Conservation (phyloP, 2,888 invertebrate species). For the Tetragonula carbonaria region DNA sequence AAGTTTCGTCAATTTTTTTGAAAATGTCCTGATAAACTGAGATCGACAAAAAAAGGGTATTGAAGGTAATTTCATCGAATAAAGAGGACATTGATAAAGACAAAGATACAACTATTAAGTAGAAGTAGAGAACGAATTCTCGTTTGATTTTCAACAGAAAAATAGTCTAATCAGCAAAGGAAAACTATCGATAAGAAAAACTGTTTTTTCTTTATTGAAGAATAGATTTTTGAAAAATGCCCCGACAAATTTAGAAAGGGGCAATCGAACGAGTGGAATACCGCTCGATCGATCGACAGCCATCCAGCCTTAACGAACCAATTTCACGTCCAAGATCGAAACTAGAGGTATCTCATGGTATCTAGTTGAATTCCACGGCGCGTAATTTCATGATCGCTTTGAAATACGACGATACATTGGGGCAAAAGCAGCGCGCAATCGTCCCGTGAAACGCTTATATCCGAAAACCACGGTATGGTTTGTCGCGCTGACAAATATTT, state of each 20-base stretch:
- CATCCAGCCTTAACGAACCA: not conserved
- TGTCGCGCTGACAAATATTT: constrained; percentile 36
- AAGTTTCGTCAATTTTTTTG: too few species aligned
- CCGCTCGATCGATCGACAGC: not conserved
- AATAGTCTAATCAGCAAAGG: too few species aligned
- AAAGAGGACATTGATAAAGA: too few species aligned
- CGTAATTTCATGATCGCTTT: not conserved
- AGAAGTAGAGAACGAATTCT: too few species aligned
- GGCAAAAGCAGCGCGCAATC: not conserved
- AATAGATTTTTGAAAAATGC: not conserved
- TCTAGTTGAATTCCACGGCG: constrained; percentile 4
- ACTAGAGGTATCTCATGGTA: not conserved
- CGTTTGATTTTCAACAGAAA: too few species aligned
- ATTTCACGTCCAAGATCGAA: not conserved
- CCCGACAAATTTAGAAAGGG: not conserved
- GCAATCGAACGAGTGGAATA: not conserved
- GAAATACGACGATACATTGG: not conserved
- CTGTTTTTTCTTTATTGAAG: too few species aligned
- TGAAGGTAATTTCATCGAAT: too few species aligned
- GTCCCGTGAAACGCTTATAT: constrained; percentile 23
- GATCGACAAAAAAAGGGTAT: too few species aligned
- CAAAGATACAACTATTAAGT: too few species aligned
- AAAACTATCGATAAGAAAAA: too few species aligned
- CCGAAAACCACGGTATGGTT: constrained; percentile 14
- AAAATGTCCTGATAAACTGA: too few species aligned